Evolutionary conservation across 2,888 invertebrate genomes (phyloP).

Genomic region (Cinara cedri): DNA sequence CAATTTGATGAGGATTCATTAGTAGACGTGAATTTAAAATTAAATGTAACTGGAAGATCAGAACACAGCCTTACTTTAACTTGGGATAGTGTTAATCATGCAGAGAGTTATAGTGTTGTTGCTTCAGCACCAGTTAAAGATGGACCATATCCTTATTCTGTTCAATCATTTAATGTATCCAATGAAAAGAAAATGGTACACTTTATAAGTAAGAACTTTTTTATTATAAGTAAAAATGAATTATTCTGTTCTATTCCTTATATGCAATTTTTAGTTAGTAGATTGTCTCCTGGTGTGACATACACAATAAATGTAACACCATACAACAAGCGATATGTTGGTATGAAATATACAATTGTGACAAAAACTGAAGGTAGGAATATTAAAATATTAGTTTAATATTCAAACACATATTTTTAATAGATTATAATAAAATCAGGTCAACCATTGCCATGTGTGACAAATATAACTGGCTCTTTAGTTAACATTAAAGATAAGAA

Average conservation of each 20-base stretch:
- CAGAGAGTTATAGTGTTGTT: slow-evolving; percentile 69
- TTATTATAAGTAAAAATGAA: background rate
- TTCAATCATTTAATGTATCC: slow-evolving; percentile 43
- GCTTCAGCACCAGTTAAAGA: slow-evolving; percentile 64
- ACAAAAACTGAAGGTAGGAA: slow-evolving; percentile 59
- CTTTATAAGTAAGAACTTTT: slow-evolving; percentile 12
- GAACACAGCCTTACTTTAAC: slow-evolving; percentile 67
- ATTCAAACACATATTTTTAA: background rate
- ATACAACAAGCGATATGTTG: slow-evolving; percentile 68
- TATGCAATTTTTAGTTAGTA: slow-evolving; percentile 64
- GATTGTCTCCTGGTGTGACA: slow-evolving; percentile 67
- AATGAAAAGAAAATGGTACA: background rate
- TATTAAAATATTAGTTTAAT: background rate
- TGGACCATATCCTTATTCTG: slow-evolving; percentile 66
- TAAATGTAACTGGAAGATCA: slow-evolving; percentile 65
- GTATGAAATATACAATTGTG: slow-evolving; percentile 62
- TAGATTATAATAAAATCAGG: slow-evolving; percentile 62
- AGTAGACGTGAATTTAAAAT: slow-evolving; percentile 69
- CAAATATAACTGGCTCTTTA: slow-evolving; percentile 65
- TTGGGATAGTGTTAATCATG: slow-evolving; percentile 70
- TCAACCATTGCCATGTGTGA: slow-evolving; percentile 65
- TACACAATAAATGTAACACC: slow-evolving; percentile 71
- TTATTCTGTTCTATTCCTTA: slow-evolving; percentile 1
- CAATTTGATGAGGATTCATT: slow-evolving; percentile 72
- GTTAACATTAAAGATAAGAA: slow-evolving; percentile 62